Evolutionary conservation across 2,797 vertebrate genomes (phyloP).

Genomic region (Phoebastria nigripes): DNA sequence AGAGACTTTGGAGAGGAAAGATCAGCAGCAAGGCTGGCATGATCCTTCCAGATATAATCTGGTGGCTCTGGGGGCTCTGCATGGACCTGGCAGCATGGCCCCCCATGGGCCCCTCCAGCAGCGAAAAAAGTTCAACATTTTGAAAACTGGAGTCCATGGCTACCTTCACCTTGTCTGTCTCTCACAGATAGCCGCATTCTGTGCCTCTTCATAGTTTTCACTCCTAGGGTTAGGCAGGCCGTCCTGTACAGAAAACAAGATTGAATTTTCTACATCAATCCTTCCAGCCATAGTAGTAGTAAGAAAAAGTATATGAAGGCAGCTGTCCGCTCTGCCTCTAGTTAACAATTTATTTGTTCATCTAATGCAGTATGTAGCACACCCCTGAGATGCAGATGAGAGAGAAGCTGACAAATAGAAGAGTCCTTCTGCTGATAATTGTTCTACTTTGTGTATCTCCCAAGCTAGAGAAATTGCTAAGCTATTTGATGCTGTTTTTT

Average conservation of each 20-base stretch:
- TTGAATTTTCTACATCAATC: background rate
- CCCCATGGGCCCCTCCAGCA: fast-evolving
- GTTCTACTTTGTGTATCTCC: background rate
- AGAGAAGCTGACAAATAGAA: background rate
- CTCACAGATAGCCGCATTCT: background rate
- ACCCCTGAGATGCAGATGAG: background rate
- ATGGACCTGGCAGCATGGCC: background rate
- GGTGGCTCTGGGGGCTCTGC: background rate
- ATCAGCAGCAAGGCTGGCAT: background rate
- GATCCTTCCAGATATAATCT: background rate
- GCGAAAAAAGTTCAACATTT: background rate
- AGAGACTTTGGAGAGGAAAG: background rate
- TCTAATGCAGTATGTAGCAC: background rate
- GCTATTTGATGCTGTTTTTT: background rate
- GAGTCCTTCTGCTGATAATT: background rate
- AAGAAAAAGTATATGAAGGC: background rate
- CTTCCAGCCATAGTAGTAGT: background rate
- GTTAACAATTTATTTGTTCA: background rate
- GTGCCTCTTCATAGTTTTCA: background rate
- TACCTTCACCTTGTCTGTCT: background rate
- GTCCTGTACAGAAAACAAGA: background rate
- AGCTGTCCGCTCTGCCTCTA: background rate
- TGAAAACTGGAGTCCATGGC: background rate
- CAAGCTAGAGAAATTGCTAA: background rate
- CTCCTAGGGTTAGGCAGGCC: background rate